Evolutionary conservation across 2,113 vertebrate species (phyloP), one percentile per base, ranked within the genome.

Genomic region (Trichechus manatus): DNA sequence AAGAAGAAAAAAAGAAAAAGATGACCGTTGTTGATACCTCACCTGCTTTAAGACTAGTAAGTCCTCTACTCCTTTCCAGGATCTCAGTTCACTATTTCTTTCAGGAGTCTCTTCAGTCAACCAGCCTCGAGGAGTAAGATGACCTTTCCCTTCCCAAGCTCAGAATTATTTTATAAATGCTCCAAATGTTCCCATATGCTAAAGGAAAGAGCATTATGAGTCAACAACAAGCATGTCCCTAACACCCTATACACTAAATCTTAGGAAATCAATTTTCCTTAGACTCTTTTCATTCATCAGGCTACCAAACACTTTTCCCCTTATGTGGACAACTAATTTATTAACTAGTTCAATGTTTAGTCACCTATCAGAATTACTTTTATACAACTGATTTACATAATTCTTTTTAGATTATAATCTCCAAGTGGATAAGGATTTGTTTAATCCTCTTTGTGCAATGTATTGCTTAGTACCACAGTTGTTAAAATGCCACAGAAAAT

Each of bases 381-480:
- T 85, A n/a, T 15, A 61, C 36, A 96, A 33, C 4, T 29, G 27
- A 85, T 85, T 87, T 94, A 20, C 61, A 47, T 61, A 63, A 78
- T 75, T 53, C 14, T 22, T 88, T 44, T 94, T 88, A 82, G 25
- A 87, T 70, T 88, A 80, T 42, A 64, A 89, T 75, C 47, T 68
- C 36, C 66, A 95, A 72, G 23, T 31, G 9, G 42, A 97, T 25
- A 94, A 92, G 50, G 23, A 86, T 90, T 89, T 96, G 23, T 77
- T 53, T 53, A 89, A 86, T 27, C 27, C 33, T 44, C 5, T 89
- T 87, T 83, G 11, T 29, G 63, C 29, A 56, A 17, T 31, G 33
- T 33, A 75, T 66, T 87, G 47, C 47, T 87, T 83, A 90, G n/a
- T 74, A 68, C 1, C 17, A 86, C 29, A 66, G 17, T 9, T 82